Base-by-base conservation (phyloP, 2,797 vertebrate genomes). In the Ctenopoma multispine region DNA sequence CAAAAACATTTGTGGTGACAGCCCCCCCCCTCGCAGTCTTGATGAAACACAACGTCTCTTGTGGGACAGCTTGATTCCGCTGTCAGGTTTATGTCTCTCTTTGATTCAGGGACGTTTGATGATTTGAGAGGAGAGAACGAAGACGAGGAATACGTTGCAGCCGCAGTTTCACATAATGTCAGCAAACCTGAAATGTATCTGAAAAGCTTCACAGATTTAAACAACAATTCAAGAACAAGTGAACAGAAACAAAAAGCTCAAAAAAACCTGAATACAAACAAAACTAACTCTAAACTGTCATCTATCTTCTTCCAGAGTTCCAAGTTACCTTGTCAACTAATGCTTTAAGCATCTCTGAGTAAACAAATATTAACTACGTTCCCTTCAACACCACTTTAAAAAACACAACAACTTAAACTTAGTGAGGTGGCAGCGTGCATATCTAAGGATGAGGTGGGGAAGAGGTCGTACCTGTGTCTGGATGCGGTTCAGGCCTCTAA, bases 401-500 rank as follows among this genome's bases (percentile, higher is more conserved):
- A 51, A 10, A n/a, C n/a, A n/a, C n/a, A n/a, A n/a, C n/a, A n/a
- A n/a, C 56, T 24, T 4, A 48, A 46, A 31, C 4, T 6, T 6
- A 31, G 34, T 31, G 1, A 31, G 6, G 29, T 31, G 29, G 29
- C 29, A 7, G 29, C 29, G 29, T 31, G 5, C 29, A 31, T 31
- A 31, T 31, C 29, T 31, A 7, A 31, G 29, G 29, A 31, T 7
- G 29, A 31, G 29, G 7, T 31, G 29, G 29, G 6, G 0, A 0
- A 20, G 51, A 44, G 53, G 31, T 31, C 56, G 17, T 97, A 98
- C 98, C 97, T 99, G 98, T 1, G 98, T 99, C 94, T 99, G 98
- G 93, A 99, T 99, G 72, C 98, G 96, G 94, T 98, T 99, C 85
- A 99, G 95, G n/a, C 98, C 98, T 85, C 98, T 90, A 95, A 99